Conservation (phyloP, 1,140 invertebrate species). For the Phenacoccus solenopsis region DNA sequence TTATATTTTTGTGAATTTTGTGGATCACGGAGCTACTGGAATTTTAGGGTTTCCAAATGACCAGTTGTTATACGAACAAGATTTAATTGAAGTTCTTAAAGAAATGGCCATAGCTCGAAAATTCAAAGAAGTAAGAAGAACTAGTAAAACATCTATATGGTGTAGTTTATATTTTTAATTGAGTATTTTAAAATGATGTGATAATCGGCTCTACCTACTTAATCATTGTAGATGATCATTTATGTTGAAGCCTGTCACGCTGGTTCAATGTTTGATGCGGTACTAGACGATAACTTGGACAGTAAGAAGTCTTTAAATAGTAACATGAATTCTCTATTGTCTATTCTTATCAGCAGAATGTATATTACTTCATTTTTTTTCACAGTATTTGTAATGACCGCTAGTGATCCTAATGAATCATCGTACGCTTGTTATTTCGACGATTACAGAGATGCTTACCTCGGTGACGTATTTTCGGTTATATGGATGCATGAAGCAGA, state of each 20-base stretch:
- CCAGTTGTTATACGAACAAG: conserved; percentile 28
- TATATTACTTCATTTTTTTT: too few relatives aligned
- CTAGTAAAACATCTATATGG: neutral
- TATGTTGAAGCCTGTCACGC: conserved; percentile 55
- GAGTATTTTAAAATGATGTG: too few relatives aligned
- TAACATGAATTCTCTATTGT: too few relatives aligned
- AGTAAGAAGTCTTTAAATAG: conserved; percentile 33
- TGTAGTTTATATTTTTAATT: too few relatives aligned
- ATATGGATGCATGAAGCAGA: conserved; percentile 55
- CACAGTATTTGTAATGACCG: conserved; percentile 51
- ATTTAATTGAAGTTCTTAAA: conserved; percentile 32
- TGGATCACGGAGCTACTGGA: conserved; percentile 49
- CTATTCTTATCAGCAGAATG: too few relatives aligned
- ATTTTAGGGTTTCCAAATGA: conserved; percentile 42
- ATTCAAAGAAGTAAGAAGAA: conserved; percentile 26
- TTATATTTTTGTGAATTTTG: conserved; percentile 49
- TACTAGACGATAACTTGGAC: conserved; percentile 41
- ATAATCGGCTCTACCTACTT: too few relatives aligned
- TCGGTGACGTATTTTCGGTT: conserved; percentile 50
- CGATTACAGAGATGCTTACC: conserved; percentile 37
- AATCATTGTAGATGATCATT: conserved; percentile 41
- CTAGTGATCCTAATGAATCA: conserved; percentile 44
- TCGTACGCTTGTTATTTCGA: conserved; percentile 50
- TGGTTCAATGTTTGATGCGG: conserved; percentile 49
- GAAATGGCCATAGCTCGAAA: conserved; percentile 35